Base-by-base conservation (phyloP, 1,140 invertebrate genomes). In the Bactericera cockerelli region DNA sequence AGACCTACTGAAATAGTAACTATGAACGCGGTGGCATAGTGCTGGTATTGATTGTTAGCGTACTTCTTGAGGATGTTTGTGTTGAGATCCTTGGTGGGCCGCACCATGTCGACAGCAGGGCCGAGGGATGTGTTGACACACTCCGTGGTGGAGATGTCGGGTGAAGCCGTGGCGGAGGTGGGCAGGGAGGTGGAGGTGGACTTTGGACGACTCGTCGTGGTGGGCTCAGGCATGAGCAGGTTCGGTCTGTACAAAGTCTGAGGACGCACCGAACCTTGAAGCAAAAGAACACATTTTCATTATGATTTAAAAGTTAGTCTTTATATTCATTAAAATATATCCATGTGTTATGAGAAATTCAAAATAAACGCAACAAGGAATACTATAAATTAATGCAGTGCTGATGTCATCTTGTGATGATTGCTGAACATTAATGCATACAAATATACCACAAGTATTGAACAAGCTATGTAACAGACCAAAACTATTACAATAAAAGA, bases 1-100 rank as follows among this genome's bases (percentile, higher is more conserved):
- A 87, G 89, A 1, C 90, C 90, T 21, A 92, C 82, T 1, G 87
- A 86, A n/a, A 92, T 84, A 1, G 87, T 91, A 16, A 92, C 42
- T 16, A 49, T 49, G 42, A 49, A 49, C 42, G 42, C 42, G 8
- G 42, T 49, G 22, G 42, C 42, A n/a, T 49, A 49, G 22, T 49
- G 42, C 19, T 49, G 42, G 42, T 49, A 49, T 22, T 49, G 42
- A 49, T 49, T 49, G 22, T 49, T 49, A 16, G 42, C 42, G 22
- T 49, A 49, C 42, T 49, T 49, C 42, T 49, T 49, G n/a, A 49
- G 22, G 22, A 49, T 49, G 42, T 49, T 49, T 4, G 42, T 49
- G 22, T 22, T 49, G 42, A 49, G 6, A 49, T 49, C 42, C 22
- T 49, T 49, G 42, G 42, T 49, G n/a, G 42, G 42, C 8, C 42